Evolutionary conservation across 2,888 invertebrate genomes (phyloP), one percentile per base, ranked within the genome.

Genomic region (Nasonovia ribisnigri): DNA sequence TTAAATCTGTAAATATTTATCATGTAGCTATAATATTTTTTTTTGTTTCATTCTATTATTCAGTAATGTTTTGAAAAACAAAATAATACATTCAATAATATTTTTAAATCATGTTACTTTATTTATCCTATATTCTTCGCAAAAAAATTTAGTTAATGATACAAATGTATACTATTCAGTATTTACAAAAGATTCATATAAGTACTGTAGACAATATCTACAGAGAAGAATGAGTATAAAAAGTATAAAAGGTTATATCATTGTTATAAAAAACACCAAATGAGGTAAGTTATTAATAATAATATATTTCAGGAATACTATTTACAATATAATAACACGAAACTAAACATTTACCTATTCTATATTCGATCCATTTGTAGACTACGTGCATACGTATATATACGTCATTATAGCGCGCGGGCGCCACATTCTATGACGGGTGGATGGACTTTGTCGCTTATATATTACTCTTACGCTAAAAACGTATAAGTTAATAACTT

Each of bases 121-220:
- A 67, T 90, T 43, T 57, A 90, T 90, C 29, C 48, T 77, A 67
- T 67, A 46, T 48, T 90, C 36, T 60, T 54, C 43, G 29, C 29
- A 89, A 89, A 89, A 57, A 57, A 89, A 89, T 42, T 57, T 89
- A 89, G 43, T 57, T 57, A 29, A 89, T 60, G 89, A 60, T 89
- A 54, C 3, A 88, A 88, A 88, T 88, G 88, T 57, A 13, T 89
- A 89, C 88, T 88, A 57, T 57, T 88, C 88, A 57, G 88, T 77
- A 77, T 36, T 77, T 77, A 77, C 36, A 77, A 77, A 77, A 77
- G 51, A 54, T 54, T 36, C 20, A 84, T 46, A 36, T 46, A 86
- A 48, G 86, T 16, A 86, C 86, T 86, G 86, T 48, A 48, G 29
- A 86, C 48, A 86, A 86, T 86, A 86, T 86, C 48, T 86, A 48